A percentile compares a stretch with the other conserved stretches of the same genome.
Evolutionary conservation across 2,113 vertebrate species (phyloP).

Genomic region (Rhodinocichla rosea): DNA sequence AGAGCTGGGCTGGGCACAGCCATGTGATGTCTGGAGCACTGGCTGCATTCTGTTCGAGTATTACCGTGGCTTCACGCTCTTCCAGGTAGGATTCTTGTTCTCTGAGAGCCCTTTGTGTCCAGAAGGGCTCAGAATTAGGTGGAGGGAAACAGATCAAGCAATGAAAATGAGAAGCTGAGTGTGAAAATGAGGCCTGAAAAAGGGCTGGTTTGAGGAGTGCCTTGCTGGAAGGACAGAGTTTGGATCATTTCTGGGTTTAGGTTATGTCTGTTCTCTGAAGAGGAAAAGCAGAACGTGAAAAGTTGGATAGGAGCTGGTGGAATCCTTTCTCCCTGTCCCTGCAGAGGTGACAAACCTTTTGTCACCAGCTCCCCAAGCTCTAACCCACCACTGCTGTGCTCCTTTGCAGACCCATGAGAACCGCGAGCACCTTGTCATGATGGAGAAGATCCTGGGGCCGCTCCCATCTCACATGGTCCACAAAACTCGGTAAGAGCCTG

Average conservation of each 20-base stretch:
- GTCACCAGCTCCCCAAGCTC: not conserved
- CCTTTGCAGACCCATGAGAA: conserved; percentile 89
- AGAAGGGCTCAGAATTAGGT: not conserved
- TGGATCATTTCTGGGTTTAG: not conserved
- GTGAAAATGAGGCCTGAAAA: not conserved
- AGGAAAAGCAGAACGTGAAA: not conserved
- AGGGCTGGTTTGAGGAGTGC: not conserved
- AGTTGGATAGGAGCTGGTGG: not conserved
- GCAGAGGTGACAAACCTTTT: not conserved
- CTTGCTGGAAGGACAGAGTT: not conserved
- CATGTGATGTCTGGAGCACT: conserved; percentile 79
- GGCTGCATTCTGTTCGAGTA: conserved; percentile 82
- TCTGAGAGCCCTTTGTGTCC: accelerated
- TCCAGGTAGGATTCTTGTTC: conserved; percentile 60
- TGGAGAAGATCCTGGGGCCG: conserved; percentile 94
- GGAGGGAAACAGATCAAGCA: not conserved
- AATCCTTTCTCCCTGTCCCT: no score
- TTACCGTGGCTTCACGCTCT: conserved; percentile 80
- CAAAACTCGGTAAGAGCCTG: conserved; percentile 81
- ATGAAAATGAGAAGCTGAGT: not conserved
- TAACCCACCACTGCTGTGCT: not conserved
- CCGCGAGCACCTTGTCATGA: conserved; percentile 96
- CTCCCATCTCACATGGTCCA: conserved; percentile 88
- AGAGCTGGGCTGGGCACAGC: conserved; percentile 83
- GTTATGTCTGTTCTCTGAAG: not conserved